phyloP scores from a whole-genome alignment of 2,113 vertebrate genomes.

The Sylvia atricapilla region DNA sequence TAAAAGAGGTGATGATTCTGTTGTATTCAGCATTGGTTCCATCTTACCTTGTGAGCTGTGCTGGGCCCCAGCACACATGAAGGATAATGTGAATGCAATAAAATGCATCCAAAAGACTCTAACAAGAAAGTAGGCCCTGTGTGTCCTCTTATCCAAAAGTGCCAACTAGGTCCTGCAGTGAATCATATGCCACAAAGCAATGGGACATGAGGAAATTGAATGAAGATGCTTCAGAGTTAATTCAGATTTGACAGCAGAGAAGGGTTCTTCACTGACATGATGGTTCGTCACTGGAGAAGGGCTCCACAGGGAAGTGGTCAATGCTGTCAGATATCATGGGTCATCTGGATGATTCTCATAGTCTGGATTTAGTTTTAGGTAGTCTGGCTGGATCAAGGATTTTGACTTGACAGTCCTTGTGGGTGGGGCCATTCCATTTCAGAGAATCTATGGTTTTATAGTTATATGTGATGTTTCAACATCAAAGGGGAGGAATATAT shows the following conservation, averaged over 20 bases:
- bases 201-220: neutral
- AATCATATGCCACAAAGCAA: neutral
- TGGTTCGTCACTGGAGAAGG: accelerated
- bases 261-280: neutral
- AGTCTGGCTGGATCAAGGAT: neutral
- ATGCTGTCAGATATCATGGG: neutral
- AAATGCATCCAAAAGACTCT: neutral
- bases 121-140: neutral
- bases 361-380: neutral
- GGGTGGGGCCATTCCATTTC: neutral
- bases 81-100: neutral
- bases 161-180: neutral
- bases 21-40: neutral
- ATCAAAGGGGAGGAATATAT: neutral
- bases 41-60: neutral
- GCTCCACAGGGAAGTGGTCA: neutral
- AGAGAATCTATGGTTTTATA: neutral
- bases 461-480: neutral
- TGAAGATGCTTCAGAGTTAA: neutral
- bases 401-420: neutral
- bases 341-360: neutral
- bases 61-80: neutral
- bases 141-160: neutral
- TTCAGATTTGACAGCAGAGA: neutral
- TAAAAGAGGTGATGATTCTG: neutral